Conservation (phyloP, 1,140 invertebrate genomes). For the Zaprionus camerounensis region DNA sequence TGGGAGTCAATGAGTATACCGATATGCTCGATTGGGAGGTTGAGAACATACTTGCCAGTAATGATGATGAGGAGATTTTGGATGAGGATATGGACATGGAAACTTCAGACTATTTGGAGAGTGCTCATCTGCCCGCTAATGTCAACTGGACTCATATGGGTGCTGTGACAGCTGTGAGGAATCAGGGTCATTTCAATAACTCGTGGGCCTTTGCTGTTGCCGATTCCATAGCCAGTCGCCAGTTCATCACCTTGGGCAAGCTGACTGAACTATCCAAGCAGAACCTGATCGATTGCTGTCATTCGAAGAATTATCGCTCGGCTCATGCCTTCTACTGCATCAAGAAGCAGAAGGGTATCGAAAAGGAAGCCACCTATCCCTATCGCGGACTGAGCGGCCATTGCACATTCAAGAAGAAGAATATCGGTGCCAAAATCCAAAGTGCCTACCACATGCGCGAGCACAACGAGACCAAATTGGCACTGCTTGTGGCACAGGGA, state of each 20-base stretch:
- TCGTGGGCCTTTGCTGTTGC: conserved; percentile 39
- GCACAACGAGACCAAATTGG: conserved; percentile 9
- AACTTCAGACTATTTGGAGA: background rate
- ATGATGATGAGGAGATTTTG: background rate
- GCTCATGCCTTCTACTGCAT: background rate
- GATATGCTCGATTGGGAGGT: conserved; percentile 20
- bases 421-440: conserved; percentile 1
- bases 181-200: conserved; percentile 23
- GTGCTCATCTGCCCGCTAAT: background rate
- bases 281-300: conserved; percentile 27
- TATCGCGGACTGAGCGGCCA: conserved; percentile 12
- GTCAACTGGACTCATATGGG: conserved; percentile 30
- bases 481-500: background rate
- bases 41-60: background rate
- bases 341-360: conserved; percentile 10
- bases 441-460: background rate
- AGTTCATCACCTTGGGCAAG: conserved; percentile 3
- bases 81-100: background rate
- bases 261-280: conserved; percentile 23
- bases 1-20: conserved; percentile 24
- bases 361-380: conserved; percentile 15
- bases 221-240: conserved; percentile 23
- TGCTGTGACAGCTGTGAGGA: conserved; percentile 15
- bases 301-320: background rate
- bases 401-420: background rate